Evolutionary conservation across 2,797 vertebrate species (phyloP).

Genomic region (Poliocrania exsul): DNA sequence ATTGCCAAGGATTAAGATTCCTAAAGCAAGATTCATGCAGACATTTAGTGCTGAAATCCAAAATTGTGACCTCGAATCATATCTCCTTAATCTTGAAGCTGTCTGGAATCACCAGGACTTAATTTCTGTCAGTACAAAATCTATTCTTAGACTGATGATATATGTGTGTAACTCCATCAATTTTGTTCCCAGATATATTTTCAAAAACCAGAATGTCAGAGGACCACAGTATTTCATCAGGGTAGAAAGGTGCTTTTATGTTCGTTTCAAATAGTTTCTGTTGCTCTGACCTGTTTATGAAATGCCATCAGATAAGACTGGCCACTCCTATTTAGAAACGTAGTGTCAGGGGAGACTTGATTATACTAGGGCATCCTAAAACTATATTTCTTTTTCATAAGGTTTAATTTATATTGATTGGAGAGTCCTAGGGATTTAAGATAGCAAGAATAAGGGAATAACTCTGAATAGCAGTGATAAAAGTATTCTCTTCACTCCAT

Average conservation of each 20-base stretch:
- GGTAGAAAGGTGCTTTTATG: neutral
- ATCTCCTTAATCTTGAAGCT: slow-evolving; percentile 5
- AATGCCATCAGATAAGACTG: neutral
- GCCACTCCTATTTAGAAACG: neutral
- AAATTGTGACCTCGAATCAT: neutral
- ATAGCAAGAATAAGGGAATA: neutral
- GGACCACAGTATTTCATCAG: neutral
- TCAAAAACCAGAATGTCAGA: neutral
- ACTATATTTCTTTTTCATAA: neutral
- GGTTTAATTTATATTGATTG: neutral
- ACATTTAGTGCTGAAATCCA: neutral
- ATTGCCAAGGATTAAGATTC: neutral
- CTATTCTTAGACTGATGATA: neutral
- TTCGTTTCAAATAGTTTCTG: neutral
- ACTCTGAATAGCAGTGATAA: neutral
- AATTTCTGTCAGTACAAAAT: slow-evolving; percentile 2
- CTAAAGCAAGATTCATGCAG: neutral
- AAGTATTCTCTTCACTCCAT: neutral
- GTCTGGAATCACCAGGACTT: slow-evolving; percentile 5
- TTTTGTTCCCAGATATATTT: neutral
- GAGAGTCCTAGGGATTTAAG: neutral
- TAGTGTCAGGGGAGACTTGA: neutral
- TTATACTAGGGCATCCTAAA: neutral
- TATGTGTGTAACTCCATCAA: neutral
- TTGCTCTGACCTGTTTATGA: neutral